Percentiles rank a stretch among this genome's conserved stretches.
Evolutionary conservation across 2,797 vertebrate genomes (phyloP).

Genomic region (Delichon dasypus): DNA sequence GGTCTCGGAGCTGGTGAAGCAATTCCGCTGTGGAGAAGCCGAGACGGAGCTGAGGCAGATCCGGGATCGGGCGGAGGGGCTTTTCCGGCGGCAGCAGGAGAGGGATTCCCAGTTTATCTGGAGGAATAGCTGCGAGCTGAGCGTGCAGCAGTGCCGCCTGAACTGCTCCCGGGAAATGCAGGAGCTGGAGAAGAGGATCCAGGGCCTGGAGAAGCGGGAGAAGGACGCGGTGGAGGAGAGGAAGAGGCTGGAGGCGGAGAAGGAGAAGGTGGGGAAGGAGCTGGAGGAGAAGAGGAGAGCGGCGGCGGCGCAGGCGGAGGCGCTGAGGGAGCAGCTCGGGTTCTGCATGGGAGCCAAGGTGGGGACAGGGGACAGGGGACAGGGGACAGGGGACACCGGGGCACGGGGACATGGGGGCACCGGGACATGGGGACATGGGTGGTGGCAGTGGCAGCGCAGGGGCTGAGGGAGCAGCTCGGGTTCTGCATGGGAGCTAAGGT

Average conservation of each 20-base stretch:
- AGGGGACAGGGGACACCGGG: too few relatives aligned
- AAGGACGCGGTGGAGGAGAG: background rate
- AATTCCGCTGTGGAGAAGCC: accelerated
- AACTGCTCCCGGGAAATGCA: background rate
- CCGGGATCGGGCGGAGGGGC: accelerated
- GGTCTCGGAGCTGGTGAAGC: background rate
- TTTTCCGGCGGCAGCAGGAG: constrained; percentile 18
- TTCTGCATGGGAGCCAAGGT: background rate
- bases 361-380: background rate
- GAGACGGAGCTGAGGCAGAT: background rate
- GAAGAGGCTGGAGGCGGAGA: background rate
- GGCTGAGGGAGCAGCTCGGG: too few relatives aligned
- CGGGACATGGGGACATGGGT: too few relatives aligned
- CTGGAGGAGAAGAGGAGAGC: background rate
- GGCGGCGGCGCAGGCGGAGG: background rate
- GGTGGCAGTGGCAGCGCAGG: too few relatives aligned
- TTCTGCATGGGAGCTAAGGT: too few relatives aligned
- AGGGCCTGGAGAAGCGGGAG: background rate
- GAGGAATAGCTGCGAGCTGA: background rate
- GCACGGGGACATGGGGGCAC: too few relatives aligned
- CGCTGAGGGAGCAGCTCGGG: background rate
- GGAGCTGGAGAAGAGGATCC: background rate
- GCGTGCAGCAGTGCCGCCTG: background rate
- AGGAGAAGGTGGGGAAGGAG: background rate
- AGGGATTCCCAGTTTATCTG: background rate